Base-by-base conservation (phyloP, 2,888 invertebrate species). In the Eulithis prunata region DNA sequence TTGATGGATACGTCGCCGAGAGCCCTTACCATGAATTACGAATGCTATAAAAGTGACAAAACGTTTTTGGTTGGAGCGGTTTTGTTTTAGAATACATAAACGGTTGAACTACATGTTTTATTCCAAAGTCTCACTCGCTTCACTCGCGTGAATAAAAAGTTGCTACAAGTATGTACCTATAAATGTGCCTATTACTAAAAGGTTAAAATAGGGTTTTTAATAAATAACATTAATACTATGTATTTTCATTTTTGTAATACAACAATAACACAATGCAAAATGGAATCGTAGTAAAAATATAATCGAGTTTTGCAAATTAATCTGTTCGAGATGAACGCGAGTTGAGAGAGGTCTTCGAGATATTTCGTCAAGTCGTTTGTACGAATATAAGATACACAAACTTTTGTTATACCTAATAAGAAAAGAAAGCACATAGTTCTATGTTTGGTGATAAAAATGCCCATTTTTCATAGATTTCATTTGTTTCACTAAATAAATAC, bases 1-100 rank as follows among this genome's bases (percentile, higher is more conserved):
- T 86, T 91, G 92, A 92, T 90, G 89, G 89, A 92, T 92, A 83
- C 86, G 92, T 90, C 91, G 91, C 91, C 91, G 85, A 78, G 78
- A 80, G 84, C 87, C 88, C 87, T 86, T 86, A 88, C 90, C 83
- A 87, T 84, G 84, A 83, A 80, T 81, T 78, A 82, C 80, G 78
- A 78, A 71, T 76, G 85, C 81, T 79, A 82, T 83, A 82, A 83
- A 83, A 80, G 78, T 81, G 82, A 83, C 81, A 83, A 78, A 78
- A 79, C 72, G 72, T 73, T 74, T 70, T 70, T 68, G 75, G 77
- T 73, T 71, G 75, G 54, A 73, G 62, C 62, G 67, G 66, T 70
- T 67, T 75, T 77, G 76, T 74, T 78, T 75, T 76, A 77, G 77
- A 78, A 77, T 77, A 61, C 21, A 64, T 57, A 60, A 61, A 61